phyloP scores from a whole-genome alignment of 1,140 invertebrate species.

The Dryas iulia region DNA sequence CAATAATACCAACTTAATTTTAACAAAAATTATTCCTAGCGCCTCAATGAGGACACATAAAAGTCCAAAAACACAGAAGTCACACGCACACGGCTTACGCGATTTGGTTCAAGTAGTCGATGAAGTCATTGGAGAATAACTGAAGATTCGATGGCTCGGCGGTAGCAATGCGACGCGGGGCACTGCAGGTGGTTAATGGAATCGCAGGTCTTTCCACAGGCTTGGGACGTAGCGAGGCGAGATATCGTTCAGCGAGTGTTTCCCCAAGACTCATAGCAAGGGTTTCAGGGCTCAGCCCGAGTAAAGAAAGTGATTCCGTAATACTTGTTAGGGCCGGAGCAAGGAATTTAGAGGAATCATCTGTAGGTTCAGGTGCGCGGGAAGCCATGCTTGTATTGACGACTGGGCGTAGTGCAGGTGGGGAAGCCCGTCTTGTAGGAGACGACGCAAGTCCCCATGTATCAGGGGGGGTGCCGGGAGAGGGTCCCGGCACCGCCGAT shows the following conservation, averaged over 20 bases:
- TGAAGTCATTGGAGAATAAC: conserved; percentile 82
- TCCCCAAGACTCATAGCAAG: conserved; percentile 71
- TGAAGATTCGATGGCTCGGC: conserved; percentile 75
- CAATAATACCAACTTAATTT: conserved; percentile 80
- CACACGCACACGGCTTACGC: conserved; percentile 60
- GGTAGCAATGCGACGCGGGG: conserved; percentile 43
- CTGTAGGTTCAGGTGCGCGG: conserved; percentile 45
- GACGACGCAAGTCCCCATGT: conserved; percentile 60
- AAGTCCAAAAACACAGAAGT: conserved; percentile 48
- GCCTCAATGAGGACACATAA: conserved; percentile 49
- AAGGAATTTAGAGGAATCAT: conserved; percentile 52
- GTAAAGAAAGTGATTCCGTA: conserved; percentile 69
- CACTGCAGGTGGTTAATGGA: conserved; percentile 50
- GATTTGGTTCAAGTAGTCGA: conserved; percentile 82
- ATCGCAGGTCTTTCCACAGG: conserved; percentile 41
- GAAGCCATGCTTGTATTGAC: conserved; percentile 77
- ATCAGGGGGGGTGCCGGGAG: conserved; percentile 70
- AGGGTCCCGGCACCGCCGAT: conserved; percentile 83
- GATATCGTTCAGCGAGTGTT: conserved; percentile 65
- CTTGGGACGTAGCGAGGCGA: conserved; percentile 57
- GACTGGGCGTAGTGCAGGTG: conserved; percentile 73
- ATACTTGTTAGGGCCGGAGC: conserved; percentile 60
- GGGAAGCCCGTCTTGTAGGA: conserved; percentile 67
- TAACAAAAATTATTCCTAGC: conserved; percentile 77
- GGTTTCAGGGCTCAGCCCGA: conserved; percentile 67